Percentiles rank a stretch among this genome's conserved stretches.
Conservation (phyloP, 1,140 invertebrate species). For the Vanessa tameamea region DNA sequence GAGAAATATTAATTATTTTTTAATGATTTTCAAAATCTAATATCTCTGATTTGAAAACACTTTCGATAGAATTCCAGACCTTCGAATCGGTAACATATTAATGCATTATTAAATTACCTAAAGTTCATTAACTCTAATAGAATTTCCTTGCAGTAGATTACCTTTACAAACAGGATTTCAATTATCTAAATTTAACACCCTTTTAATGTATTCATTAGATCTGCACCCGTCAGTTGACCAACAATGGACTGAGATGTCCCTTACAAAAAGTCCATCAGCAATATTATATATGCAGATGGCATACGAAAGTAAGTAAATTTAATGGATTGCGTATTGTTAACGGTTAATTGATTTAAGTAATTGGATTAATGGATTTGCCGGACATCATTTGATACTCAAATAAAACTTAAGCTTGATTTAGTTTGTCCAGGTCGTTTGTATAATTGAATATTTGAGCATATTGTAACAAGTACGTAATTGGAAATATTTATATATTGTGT, state of each 20-base stretch:
- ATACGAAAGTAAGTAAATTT: slow-evolving; percentile 9
- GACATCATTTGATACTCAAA: slow-evolving; percentile 7
- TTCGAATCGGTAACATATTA: neutral
- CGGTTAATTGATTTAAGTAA: slow-evolving; percentile 30
- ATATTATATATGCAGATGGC: slow-evolving; percentile 24
- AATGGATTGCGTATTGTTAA: slow-evolving; percentile 31
- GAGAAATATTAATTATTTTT: too few species aligned
- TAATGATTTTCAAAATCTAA: too few species aligned
- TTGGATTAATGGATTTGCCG: slow-evolving; percentile 24
- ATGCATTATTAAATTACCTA: neutral
- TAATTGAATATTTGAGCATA: too few species aligned
- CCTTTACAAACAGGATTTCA: slow-evolving; percentile 22
- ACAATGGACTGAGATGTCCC: slow-evolving; percentile 24
- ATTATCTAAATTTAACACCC: slow-evolving; percentile 30
- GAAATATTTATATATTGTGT: too few species aligned
- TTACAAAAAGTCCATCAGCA: slow-evolving; percentile 28
- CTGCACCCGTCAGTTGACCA: slow-evolving; percentile 25
- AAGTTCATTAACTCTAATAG: neutral
- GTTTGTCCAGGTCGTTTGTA: neutral
- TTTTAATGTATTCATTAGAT: slow-evolving; percentile 31
- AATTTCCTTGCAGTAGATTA: slow-evolving; percentile 6
- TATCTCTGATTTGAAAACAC: too few species aligned
- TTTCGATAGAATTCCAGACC: neutral
- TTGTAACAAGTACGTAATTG: too few species aligned
- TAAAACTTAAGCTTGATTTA: slow-evolving; percentile 22